phyloP scores from a whole-genome alignment of 2,113 vertebrate species.

The Thamnophis sirtalis region DNA sequence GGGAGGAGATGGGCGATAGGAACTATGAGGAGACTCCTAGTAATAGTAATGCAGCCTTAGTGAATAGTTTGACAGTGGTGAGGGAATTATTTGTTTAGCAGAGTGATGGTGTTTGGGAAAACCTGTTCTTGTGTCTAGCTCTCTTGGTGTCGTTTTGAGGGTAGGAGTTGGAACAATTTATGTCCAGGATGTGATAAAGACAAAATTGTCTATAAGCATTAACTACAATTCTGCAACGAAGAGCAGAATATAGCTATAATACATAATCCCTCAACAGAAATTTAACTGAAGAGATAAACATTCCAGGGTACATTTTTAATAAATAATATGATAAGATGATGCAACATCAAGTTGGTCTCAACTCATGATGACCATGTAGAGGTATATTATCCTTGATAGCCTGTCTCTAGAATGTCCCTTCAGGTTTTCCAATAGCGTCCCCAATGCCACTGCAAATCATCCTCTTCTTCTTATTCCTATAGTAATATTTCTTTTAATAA shows the following conservation, averaged over 20 bases:
- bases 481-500: background rate
- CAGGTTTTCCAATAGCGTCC: background rate
- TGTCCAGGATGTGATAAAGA: background rate
- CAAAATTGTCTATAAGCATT: background rate
- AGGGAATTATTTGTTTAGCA: no score
- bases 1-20: no score
- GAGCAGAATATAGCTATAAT: background rate
- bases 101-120: no score
- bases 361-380: background rate
- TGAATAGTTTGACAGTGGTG: no score
- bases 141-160: no score
- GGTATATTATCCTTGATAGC: background rate
- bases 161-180: no score
- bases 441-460: background rate
- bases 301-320: background rate
- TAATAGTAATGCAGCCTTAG: no score
- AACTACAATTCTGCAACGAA: background rate
- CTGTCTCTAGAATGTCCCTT: background rate
- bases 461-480: background rate
- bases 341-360: background rate
- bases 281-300: background rate
- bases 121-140: no score
- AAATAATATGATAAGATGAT: background rate
- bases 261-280: background rate
- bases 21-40: no score